phyloP scores from a whole-genome alignment of 2,888 invertebrate species.

The Drosophila prolongata region DNA sequence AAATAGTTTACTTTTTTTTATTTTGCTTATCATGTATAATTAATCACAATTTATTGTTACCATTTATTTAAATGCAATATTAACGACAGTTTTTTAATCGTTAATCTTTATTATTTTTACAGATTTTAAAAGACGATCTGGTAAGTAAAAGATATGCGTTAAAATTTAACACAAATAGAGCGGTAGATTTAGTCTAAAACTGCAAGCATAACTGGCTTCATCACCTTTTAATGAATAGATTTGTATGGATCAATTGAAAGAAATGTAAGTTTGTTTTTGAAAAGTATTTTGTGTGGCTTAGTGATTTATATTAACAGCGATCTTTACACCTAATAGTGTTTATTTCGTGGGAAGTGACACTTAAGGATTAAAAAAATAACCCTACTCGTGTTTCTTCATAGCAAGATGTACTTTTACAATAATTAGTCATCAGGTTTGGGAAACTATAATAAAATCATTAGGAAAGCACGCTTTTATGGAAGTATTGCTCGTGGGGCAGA shows the following conservation, averaged over 20 bases:
- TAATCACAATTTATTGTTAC: neutral
- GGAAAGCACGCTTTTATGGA: constrained; percentile 41
- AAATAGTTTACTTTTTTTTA: neutral
- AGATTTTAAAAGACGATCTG: constrained; percentile 17
- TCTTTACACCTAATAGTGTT: too few relatives aligned
- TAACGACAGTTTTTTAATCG: neutral
- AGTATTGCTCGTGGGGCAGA: constrained; percentile 29
- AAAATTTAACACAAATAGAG: neutral
- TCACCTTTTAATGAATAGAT: too few relatives aligned
- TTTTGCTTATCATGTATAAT: neutral
- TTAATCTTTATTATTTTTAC: neutral
- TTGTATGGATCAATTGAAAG: too few relatives aligned
- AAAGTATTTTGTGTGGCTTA: too few relatives aligned
- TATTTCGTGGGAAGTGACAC: too few relatives aligned
- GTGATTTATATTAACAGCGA: too few relatives aligned
- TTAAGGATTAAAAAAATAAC: too few relatives aligned
- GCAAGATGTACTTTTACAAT: constrained; percentile 6
- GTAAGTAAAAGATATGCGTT: constrained; percentile 3
- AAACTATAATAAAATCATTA: constrained; percentile 36
- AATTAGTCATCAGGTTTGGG: constrained; percentile 55
- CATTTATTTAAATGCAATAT: neutral
- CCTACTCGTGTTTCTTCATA: neutral
- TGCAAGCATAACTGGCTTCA: constrained; percentile 20
- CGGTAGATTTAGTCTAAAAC: neutral
- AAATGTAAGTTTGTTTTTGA: too few relatives aligned